phyloP scores from a whole-genome alignment of 2,113 vertebrate species.

The Tenrec ecaudatus region DNA sequence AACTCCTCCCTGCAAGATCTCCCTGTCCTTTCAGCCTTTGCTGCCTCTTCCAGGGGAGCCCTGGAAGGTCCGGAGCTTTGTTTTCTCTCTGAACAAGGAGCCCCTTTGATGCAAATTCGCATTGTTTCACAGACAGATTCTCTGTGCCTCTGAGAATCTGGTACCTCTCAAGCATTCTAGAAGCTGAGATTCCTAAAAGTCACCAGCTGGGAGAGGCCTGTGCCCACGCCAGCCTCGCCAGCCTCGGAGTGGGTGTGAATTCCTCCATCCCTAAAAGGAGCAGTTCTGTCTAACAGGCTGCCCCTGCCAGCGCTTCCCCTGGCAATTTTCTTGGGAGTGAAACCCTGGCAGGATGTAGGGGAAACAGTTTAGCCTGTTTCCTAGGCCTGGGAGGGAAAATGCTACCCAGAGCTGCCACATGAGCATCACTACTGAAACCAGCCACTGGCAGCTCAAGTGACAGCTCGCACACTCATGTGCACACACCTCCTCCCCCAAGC shows the following conservation, averaged over 20 bases:
- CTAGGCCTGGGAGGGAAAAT: not conserved
- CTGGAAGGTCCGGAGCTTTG: not conserved
- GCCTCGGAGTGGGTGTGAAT: slow-evolving; percentile 52
- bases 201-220: slow-evolving; percentile 55
- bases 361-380: slow-evolving; percentile 43
- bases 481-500: not conserved
- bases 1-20: slow-evolving; percentile 59
- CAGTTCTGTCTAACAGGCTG: not conserved
- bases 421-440: not conserved
- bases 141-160: slow-evolving; percentile 42
- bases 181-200: slow-evolving; percentile 42
- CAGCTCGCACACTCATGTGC: accelerated
- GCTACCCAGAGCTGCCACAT: not conserved
- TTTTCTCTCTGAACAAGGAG: slow-evolving; percentile 65
- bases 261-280: slow-evolving; percentile 51
- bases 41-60: not conserved
- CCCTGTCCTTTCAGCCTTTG: slow-evolving; percentile 59
- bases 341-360: not conserved
- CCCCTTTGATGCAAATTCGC: slow-evolving; percentile 65
- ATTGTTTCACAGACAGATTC: slow-evolving; percentile 56
- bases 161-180: not conserved
- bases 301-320: slow-evolving; percentile 23
- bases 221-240: not conserved
- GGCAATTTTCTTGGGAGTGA: slow-evolving; percentile 47
- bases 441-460: not conserved